Evolutionary conservation across 2,113 vertebrate genomes (phyloP).

Genomic region (Percina caprodes): DNA sequence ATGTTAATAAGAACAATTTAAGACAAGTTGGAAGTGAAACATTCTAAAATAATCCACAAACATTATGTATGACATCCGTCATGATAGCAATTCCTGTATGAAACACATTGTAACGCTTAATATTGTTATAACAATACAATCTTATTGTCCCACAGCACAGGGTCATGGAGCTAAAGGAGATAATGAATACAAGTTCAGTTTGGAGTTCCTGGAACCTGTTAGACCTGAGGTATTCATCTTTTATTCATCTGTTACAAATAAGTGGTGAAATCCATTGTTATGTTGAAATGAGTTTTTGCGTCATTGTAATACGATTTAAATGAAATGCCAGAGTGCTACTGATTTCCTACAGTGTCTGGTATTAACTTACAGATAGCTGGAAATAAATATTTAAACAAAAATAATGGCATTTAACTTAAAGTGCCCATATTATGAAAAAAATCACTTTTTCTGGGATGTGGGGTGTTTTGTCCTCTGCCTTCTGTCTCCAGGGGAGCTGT

Average conservation of each 20-base stretch:
- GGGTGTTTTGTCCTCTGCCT: no score
- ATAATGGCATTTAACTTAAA: neutral
- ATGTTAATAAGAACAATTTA: neutral
- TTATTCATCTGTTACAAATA: neutral
- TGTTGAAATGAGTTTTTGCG: neutral
- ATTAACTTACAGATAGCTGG: neutral
- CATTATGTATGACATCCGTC: neutral
- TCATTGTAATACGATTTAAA: neutral
- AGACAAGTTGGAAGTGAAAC: neutral
- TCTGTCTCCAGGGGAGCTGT: no score
- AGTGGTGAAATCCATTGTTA: neutral
- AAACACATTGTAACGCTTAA: neutral
- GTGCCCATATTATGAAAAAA: no score
- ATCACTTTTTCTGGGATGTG: no score
- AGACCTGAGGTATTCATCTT: slow-evolving; percentile 81
- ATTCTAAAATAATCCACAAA: neutral
- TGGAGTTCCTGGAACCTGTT: slow-evolving; percentile 92
- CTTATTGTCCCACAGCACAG: slow-evolving; percentile 82
- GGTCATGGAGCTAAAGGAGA: slow-evolving; percentile 97
- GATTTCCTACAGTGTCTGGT: neutral
- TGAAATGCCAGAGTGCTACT: neutral
- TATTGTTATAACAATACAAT: neutral
- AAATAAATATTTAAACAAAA: neutral
- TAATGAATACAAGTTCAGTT: slow-evolving; percentile 92
- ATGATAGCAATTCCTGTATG: neutral